These are phyloP conservation scores for Sminthurides bifidus DNA, from an alignment of 1,140 invertebrate genomes.

Conservation along the genomic window DNA sequence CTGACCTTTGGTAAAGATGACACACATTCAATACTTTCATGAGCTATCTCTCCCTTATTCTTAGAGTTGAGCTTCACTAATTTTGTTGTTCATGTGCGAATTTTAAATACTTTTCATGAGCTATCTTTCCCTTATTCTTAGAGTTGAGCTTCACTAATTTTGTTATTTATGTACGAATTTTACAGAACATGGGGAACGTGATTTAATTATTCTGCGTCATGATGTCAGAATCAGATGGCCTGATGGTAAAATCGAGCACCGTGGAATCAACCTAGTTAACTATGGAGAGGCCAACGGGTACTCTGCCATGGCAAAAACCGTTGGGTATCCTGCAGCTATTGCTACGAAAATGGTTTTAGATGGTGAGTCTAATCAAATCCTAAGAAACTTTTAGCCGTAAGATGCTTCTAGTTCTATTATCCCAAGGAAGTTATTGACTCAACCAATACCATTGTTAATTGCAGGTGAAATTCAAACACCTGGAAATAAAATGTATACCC, in stretches of 20 bases:
- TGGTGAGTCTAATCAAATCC: slow-evolving; percentile 46
- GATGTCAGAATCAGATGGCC: slow-evolving; percentile 86
- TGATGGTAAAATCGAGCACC: slow-evolving; percentile 65
- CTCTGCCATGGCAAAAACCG: slow-evolving; percentile 95
- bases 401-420: not conserved
- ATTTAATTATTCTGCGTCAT: slow-evolving; percentile 87
- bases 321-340: slow-evolving; percentile 91
- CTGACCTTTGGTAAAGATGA: slow-evolving; percentile 58
- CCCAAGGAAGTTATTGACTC: not conserved
- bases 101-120: not conserved
- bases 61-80: not conserved
- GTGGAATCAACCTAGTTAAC: slow-evolving; percentile 82
- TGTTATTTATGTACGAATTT: slow-evolving; percentile 18
- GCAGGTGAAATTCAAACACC: slow-evolving; percentile 84
- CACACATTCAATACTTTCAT: not conserved
- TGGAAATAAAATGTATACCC: slow-evolving; percentile 85
- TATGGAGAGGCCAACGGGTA: slow-evolving; percentile 77
- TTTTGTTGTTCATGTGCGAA: no score
- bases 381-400: not conserved
- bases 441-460: slow-evolving; percentile 27
- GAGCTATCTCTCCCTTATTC: not conserved
- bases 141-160: not conserved
- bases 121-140: not conserved
- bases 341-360: slow-evolving; percentile 94
- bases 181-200: slow-evolving; percentile 67